Conservation (phyloP, 1,140 invertebrate species). For the Bombus huntii region DNA sequence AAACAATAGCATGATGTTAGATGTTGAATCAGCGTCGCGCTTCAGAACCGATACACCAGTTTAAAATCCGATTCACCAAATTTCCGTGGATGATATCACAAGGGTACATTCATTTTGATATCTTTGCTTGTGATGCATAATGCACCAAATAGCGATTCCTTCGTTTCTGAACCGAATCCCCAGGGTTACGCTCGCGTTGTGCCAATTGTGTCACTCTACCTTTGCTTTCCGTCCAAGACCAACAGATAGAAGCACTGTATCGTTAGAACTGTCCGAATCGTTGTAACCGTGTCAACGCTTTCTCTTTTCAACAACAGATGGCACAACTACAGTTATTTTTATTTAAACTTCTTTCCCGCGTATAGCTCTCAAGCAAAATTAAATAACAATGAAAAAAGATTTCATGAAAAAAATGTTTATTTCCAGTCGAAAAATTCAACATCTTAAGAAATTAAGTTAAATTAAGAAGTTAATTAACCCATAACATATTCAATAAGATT, state of each 20-base stretch:
- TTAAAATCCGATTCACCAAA: not conserved
- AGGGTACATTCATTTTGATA: conserved; percentile 45
- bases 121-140: conserved; percentile 27
- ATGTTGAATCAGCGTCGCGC: not conserved
- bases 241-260: not conserved
- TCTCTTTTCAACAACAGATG: not conserved
- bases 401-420: not conserved
- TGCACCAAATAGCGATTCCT: conserved; percentile 41
- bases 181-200: conserved; percentile 46
- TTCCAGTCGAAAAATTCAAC: no score
- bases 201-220: conserved; percentile 46
- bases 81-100: conserved; percentile 16
- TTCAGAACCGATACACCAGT: not conserved
- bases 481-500: no score
- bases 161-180: conserved; percentile 37
- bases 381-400: not conserved
- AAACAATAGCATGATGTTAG: conserved; percentile 38
- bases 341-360: not conserved
- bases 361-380: no score
- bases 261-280: not conserved
- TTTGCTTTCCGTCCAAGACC: not conserved
- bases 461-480: no score
- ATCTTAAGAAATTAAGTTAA: no score
- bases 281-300: not conserved
- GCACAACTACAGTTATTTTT: not conserved